Evolutionary conservation across 2,888 invertebrate genomes (phyloP), one percentile per base, ranked within the genome.

Genomic region (Volucella bombylans): DNA sequence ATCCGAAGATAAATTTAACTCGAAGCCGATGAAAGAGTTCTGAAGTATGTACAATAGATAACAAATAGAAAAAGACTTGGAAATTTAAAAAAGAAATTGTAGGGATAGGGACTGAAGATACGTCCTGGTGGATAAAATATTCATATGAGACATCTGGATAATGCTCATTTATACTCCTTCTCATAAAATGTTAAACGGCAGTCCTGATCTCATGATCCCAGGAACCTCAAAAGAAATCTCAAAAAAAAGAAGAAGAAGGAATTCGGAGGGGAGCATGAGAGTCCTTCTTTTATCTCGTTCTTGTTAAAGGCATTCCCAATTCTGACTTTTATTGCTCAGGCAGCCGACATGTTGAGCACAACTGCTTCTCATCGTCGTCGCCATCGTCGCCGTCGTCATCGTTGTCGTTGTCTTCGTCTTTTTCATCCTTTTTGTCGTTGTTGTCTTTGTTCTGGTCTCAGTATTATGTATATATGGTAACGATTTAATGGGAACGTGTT

Each of bases 401-500:
- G 18, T 18, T 18, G 38, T 11, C 9, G 43, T 65, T 11, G 31
- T 31, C 41, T 23, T 52, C 11, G 50, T 54, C 54, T 31, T 62
- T 43, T 45, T 52, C 43, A 64, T 52, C n/a, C 14, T 52, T 45
- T 11, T 23, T 23, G 14, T 57, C 57, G 14, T 8, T 14, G 57
- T 14, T 14, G 54, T 52, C 52, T 18, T 52, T 23, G 18, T 18
- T 23, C 15, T 52, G 18, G 54, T 38, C 55, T n/a, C 38, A 52
- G 15, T 52, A 8, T 23, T 47, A 23, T 4, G 49, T 41, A 43
- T 52, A 54, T 61, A 80, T 76, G 81, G 80, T 76, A 80, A 80
- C 67, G 85, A 85, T 85, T 85, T 85, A 85, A 85, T 85, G 85
- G 85, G 76, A 72, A 76, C 85, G 85, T 85, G 85, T 85, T 81